phyloP scores from a whole-genome alignment of 2,113 vertebrate genomes.

The Empidonax alnorum region DNA sequence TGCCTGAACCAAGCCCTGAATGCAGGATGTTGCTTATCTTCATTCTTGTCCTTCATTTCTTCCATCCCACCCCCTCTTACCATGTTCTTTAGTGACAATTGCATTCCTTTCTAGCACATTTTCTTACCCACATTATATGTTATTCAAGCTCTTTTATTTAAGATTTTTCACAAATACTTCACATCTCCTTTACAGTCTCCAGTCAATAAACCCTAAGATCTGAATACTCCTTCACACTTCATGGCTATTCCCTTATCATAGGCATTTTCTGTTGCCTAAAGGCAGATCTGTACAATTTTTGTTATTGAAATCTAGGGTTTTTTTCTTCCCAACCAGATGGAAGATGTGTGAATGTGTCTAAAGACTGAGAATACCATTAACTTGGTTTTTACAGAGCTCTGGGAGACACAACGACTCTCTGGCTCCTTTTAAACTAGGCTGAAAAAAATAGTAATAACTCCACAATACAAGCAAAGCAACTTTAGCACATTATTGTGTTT shows the following conservation, averaged over 20 bases:
- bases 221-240: constrained; percentile 69
- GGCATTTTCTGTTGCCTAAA: constrained; percentile 68
- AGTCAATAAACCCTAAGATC: constrained; percentile 63
- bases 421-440: constrained; percentile 29
- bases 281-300: constrained; percentile 71
- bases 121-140: constrained; percentile 55
- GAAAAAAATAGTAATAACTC: constrained; percentile 32
- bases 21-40: constrained; percentile 22
- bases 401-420: constrained; percentile 50
- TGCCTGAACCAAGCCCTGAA: background rate
- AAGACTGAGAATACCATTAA: constrained; percentile 71
- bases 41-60: constrained; percentile 15
- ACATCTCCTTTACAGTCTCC: constrained; percentile 65
- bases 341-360: constrained; percentile 73
- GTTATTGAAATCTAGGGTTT: constrained; percentile 60
- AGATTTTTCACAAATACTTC: constrained; percentile 73
- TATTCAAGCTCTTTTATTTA: constrained; percentile 63
- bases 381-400: constrained; percentile 37
- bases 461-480: constrained; percentile 38
- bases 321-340: constrained; percentile 50
- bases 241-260: constrained; percentile 69
- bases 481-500: constrained; percentile 34
- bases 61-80: background rate
- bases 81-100: constrained; percentile 42
- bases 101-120: constrained; percentile 51